A percentile compares a stretch with the other conserved stretches of the same genome.
These are phyloP conservation scores for Epinephelus malabaricus DNA, from an alignment of 2,797 vertebrate genomes.

Conservation along the genomic window DNA sequence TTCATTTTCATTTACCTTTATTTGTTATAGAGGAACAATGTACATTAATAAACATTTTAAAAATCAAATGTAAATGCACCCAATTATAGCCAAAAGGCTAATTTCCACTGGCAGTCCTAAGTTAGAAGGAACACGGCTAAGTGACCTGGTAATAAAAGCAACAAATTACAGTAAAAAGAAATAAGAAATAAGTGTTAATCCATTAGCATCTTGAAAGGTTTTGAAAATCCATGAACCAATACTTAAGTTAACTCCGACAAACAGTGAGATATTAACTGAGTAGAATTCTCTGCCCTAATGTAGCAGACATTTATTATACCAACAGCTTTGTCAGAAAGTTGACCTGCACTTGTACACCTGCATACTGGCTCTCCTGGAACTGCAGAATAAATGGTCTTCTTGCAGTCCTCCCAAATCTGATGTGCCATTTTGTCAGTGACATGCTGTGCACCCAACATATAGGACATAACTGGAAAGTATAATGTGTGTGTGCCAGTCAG, in stretches of 20 bases:
- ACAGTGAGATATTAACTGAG: neutral
- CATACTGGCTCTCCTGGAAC: neutral
- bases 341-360: slow-evolving; percentile 3
- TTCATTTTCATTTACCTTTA: no score
- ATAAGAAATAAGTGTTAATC: no score
- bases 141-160: no score
- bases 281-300: neutral
- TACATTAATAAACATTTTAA: no score
- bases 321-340: slow-evolving; percentile 8
- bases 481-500: slow-evolving; percentile 38
- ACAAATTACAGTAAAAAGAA: no score
- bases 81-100: no score
- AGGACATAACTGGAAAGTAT: slow-evolving; percentile 19
- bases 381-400: slow-evolving; percentile 18
- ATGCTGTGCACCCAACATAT: slow-evolving; percentile 17
- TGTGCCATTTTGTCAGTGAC: slow-evolving; percentile 41
- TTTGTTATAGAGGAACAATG: no score
- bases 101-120: no score
- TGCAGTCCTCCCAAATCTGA: slow-evolving; percentile 26
- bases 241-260: neutral
- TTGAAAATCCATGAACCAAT: neutral
- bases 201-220: neutral
- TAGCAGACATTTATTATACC: neutral
- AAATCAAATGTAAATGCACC: no score
- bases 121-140: no score